Base-by-base conservation (phyloP, 2,113 vertebrate genomes). In the Arenaria interpres region DNA sequence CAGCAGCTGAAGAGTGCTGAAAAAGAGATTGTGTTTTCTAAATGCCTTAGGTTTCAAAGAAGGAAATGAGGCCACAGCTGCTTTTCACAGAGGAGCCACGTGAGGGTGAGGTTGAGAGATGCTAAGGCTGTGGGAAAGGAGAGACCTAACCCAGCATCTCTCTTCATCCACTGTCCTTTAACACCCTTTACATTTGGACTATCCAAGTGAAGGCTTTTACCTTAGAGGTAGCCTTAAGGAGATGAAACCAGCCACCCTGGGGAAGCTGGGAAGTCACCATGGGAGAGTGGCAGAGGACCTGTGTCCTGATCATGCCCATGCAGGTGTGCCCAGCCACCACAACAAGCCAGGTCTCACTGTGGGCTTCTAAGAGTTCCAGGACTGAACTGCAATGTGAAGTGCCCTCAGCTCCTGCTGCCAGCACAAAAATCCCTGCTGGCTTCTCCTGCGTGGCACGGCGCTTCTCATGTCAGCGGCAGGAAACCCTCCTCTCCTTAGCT, bases 351-450 rank as follows among this genome's bases (percentile, higher is more conserved):
- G 13, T 16, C 1, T 12, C 1, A 0, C 9, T 0, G 3, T 4
- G 19, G n/a, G 19, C 33, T 82, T 32, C 60, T 43, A 5, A 76
- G 64, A 72, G 3, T 22, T 63, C n/a, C 66, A 19, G 76, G 53
- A 14, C 9, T 9, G 69, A 94, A 13, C 3, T 1, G 2, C 0
- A 0, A 72, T 0, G 3, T 48, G 46, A 64, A 69, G 28, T 18
- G 27, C 35, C 67, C 41, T 59, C 62, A 64, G 78, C 24, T 73
- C 53, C 86, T 59, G 69, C 69, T 62, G 92, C 53, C 62, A 46
- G 80, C 54, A 35, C 35, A 50, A 3, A 82, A 57, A 63, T 69
- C 87, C 63, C 68, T 66, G 63, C 54, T 73, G 64, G 73, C 85
- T 96, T 66, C 78, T 67, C 72, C 80, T 23, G 33, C 14, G 3